Evolutionary conservation across 2,797 vertebrate species (phyloP).

Genomic region (Zenarchopterus dispar): DNA sequence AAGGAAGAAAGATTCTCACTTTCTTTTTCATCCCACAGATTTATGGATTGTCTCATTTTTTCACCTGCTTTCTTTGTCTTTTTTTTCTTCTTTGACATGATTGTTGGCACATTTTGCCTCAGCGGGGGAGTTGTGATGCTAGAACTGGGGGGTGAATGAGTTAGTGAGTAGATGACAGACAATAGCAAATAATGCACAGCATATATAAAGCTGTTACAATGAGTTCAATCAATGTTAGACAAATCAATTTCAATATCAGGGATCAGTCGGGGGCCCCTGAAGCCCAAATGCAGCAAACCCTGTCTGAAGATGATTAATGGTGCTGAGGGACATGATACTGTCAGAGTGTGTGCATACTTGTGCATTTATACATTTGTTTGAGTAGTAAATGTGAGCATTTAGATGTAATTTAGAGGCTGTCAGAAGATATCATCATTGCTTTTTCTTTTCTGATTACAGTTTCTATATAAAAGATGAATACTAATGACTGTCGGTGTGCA

Average conservation of each 20-base stretch:
- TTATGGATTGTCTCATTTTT: slow-evolving; percentile 59
- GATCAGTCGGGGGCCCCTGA: slow-evolving; percentile 41
- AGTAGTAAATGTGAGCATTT: slow-evolving; percentile 44
- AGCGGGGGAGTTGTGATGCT: neutral
- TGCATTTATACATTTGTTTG: slow-evolving; percentile 14
- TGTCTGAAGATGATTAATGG: slow-evolving; percentile 27
- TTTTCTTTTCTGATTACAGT: slow-evolving; percentile 20
- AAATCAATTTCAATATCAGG: slow-evolving; percentile 70
- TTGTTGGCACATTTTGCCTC: slow-evolving; percentile 43
- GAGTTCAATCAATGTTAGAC: slow-evolving; percentile 60
- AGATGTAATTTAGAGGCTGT: slow-evolving; percentile 38
- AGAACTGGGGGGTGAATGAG: no score
- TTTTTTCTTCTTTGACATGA: slow-evolving; percentile 5
- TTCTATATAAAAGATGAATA: slow-evolving; percentile 13
- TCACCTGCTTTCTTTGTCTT: neutral
- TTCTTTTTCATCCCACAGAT: slow-evolving; percentile 56
- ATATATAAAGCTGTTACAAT: slow-evolving; percentile 40
- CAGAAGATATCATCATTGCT: slow-evolving; percentile 14
- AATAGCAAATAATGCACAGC: slow-evolving; percentile 46
- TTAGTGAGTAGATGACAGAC: slow-evolving; percentile 20
- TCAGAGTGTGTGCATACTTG: neutral
- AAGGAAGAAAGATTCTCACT: slow-evolving; percentile 49
- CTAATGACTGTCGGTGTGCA: slow-evolving; percentile 8
- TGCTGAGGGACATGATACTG: slow-evolving; percentile 9
- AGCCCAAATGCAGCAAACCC: slow-evolving; percentile 25